Base-by-base conservation (phyloP, 2,113 vertebrate genomes). In the Salvelinus namaycush region DNA sequence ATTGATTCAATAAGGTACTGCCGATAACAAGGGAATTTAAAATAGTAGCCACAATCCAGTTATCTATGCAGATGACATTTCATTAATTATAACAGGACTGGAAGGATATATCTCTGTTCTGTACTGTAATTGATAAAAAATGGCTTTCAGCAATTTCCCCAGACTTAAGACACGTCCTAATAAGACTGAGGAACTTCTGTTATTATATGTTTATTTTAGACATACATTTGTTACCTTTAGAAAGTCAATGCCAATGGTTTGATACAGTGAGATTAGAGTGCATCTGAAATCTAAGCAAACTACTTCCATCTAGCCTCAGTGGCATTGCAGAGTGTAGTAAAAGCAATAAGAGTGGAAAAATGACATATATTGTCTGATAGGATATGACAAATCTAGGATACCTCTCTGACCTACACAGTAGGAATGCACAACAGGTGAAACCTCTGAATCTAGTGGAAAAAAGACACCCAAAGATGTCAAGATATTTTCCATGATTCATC, bases 391-490 rank as follows among this genome's bases (percentile, higher is more conserved):
- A 57, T 39, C 72, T 44, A 51, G 6, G 12, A 69, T 49, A 68
- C 57, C 16, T 65, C 69, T 18, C 29, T 85, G 77, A 81, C 81
- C 79, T 86, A 16, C 51, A 54, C 16, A 18, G 51, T 84, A 81
- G 81, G n/a, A 62, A 76, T 84, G 54, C 51, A 66, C 66, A 71
- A 62, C 51, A 44, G 51, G 39, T 39, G 51, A 51, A 29, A 22
- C 9, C 49, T 22, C 27, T 59, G 20, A 8, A 68, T 68, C 66
- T 68, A 20, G 67, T 20, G 67, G 4, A 34, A 67, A 67, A 26
- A 68, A 16, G 59, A 62, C 59, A 62, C 18, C 59, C 67, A 20
- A 27, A 68, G 27, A 18, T 16, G 9, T 67, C 13, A 29, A 68
- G 66, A 29, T 62, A 62, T 62, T 68, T 68, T 68, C 44, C 5